These are phyloP conservation scores for Anoplopoma fimbria DNA, from an alignment of 2,113 vertebrate species.

Conservation along the genomic window DNA sequence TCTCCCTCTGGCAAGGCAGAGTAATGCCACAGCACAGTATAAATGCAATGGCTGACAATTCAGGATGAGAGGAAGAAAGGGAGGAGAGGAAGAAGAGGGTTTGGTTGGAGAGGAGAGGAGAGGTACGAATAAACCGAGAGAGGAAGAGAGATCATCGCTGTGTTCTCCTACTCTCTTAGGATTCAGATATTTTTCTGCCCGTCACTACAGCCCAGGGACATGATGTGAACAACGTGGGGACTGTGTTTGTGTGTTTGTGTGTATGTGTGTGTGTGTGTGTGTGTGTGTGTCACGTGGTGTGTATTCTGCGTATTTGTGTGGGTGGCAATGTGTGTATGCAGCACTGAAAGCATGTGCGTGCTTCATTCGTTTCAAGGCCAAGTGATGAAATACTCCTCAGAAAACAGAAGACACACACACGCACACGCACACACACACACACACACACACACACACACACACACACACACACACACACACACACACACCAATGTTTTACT, in stretches of 20 bases:
- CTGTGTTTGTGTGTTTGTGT: constrained; percentile 38
- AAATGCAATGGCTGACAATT: constrained; percentile 54
- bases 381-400: constrained; percentile 64
- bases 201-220: constrained; percentile 71
- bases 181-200: constrained; percentile 65
- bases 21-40: constrained; percentile 41
- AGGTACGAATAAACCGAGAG: constrained; percentile 30
- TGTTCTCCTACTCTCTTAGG: constrained; percentile 56
- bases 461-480: constrained; percentile 10
- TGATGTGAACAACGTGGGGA: constrained; percentile 60
- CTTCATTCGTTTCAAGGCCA: constrained; percentile 76
- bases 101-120: constrained; percentile 17
- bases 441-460: neutral
- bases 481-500: neutral
- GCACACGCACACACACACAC: neutral
- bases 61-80: constrained; percentile 44
- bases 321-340: constrained; percentile 53
- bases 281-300: constrained; percentile 26
- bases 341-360: constrained; percentile 62
- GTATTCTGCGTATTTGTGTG: constrained; percentile 44
- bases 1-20: constrained; percentile 71
- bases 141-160: constrained; percentile 47
- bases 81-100: neutral
- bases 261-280: constrained; percentile 26
- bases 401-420: constrained; percentile 36